Base-by-base conservation (phyloP, 2,888 invertebrate genomes). In the Dichetophora obliterata region DNA sequence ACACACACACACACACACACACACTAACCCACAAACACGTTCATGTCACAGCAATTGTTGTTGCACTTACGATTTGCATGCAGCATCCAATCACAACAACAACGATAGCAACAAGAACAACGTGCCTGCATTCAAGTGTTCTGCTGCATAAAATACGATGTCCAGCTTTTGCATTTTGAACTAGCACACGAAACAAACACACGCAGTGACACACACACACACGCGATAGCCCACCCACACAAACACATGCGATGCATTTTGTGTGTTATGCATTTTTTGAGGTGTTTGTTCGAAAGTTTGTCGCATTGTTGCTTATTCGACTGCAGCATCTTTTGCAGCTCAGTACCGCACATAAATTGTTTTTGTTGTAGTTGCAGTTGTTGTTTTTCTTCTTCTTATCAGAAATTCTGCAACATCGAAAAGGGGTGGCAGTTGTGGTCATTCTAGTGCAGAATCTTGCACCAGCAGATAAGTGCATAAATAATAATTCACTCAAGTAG, bases 401-500 rank as follows among this genome's bases (percentile, higher is more conserved):
- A 11, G 14, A 11, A 43, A 11, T 11, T 6, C 14, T 43, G 43
- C 43, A 11, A 43, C 43, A 43, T 43, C 43, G 43, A 43, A 43
- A 43, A 43, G 43, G 43, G 43, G 43, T 43, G 43, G 43, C 43
- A 43, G 14, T 43, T 43, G 43, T 43, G 43, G 11, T 11, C 43
- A 43, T 43, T 14, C 43, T 43, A 43, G 14, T 43, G 43, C 43
- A 11, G 14, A 3, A 43, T 43, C 43, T 43, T 43, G 43, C 43
- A 43, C 43, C 43, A 43, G 43, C 43, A 43, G 43, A 43, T 43
- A 43, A 43, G 43, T 43, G 43, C 22, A 50, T 70, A 70, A 54
- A 70, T 70, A 54, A 70, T 70, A 70, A 27, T 61, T n/a, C 61
- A 61, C 22, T 37, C 24, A 16, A 59, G 59, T 43, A 43, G 48